Evolutionary conservation across 2,113 vertebrate genomes (phyloP).

Genomic region (Hiodon alosoides): DNA sequence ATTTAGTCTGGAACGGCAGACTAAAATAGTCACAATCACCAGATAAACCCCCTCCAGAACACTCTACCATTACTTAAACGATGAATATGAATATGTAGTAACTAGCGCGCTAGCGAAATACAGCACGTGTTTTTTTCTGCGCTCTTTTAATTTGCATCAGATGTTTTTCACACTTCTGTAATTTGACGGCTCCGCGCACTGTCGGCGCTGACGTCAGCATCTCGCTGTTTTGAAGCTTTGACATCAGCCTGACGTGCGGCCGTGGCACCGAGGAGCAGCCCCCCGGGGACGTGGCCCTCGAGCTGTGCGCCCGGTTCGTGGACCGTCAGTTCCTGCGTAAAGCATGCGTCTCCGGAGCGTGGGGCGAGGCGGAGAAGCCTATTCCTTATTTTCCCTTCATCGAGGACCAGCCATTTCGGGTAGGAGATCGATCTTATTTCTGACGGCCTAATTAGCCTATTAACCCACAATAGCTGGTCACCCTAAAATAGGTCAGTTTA

Average conservation of each 20-base stretch:
- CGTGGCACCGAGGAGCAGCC: constrained; percentile 64
- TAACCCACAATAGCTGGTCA: too few species aligned
- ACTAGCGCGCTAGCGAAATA: too few species aligned
- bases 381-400: constrained; percentile 84
- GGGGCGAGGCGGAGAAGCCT: constrained; percentile 73
- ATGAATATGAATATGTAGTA: too few species aligned
- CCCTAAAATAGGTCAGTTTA: too few species aligned
- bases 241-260: constrained; percentile 84
- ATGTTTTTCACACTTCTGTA: not conserved
- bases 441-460: too few species aligned
- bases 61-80: too few species aligned
- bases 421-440: constrained; percentile 40
- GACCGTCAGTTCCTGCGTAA: constrained; percentile 79
- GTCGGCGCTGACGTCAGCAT: not conserved
- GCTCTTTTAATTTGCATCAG: too few species aligned
- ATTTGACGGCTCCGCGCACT: not conserved
- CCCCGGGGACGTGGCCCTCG: constrained; percentile 77
- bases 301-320: constrained; percentile 79
- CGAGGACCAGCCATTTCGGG: constrained; percentile 85
- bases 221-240: constrained; percentile 68
- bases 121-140: too few species aligned
- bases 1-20: too few species aligned
- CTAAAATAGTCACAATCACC: too few species aligned
- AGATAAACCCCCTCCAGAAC: too few species aligned
- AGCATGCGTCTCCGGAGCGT: constrained; percentile 76